Percentiles rank a stretch among this genome's conserved stretches.
These are phyloP conservation scores for Bombus confusus DNA, from an alignment of 1,140 invertebrate genomes.

Conservation along the genomic window DNA sequence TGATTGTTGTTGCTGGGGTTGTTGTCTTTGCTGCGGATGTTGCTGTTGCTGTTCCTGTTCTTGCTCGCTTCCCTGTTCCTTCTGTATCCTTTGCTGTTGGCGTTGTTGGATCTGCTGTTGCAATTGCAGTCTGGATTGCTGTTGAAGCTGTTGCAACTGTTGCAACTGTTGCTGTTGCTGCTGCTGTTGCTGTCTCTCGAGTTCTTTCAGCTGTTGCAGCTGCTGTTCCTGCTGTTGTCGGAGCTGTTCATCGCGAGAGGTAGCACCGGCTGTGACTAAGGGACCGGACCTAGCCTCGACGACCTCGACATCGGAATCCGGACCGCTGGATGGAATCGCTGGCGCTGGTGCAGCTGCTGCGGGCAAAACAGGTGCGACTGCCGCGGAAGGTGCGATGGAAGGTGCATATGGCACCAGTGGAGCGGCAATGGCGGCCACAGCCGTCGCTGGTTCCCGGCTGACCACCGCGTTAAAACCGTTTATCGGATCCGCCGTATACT, in stretches of 20 bases:
- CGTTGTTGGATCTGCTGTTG: slow-evolving; percentile 11
- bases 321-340: slow-evolving; percentile 71
- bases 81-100: not conserved
- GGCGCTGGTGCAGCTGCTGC: slow-evolving; percentile 57
- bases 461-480: slow-evolving; percentile 88
- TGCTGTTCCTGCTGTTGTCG: slow-evolving; percentile 49
- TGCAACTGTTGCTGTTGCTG: slow-evolving; percentile 27
- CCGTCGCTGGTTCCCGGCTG: slow-evolving; percentile 82
- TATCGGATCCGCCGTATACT: slow-evolving; percentile 88
- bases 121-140: slow-evolving; percentile 25
- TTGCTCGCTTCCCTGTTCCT: slow-evolving; percentile 17
- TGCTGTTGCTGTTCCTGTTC: not conserved
- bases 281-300: slow-evolving; percentile 74
- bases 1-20: slow-evolving; percentile 36
- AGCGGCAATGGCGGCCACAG: slow-evolving; percentile 62
- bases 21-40: slow-evolving; percentile 9
- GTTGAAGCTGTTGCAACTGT: slow-evolving; percentile 31
- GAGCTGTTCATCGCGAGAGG: slow-evolving; percentile 42
- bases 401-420: slow-evolving; percentile 70
- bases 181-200: slow-evolving; percentile 35
- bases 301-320: slow-evolving; percentile 80
- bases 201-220: slow-evolving; percentile 8
- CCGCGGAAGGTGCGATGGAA: slow-evolving; percentile 69
- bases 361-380: slow-evolving; percentile 50
- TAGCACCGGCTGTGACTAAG: slow-evolving; percentile 15